Evolutionary conservation across 2,797 vertebrate genomes (phyloP).

Genomic region (Peromyscus nudipes): DNA sequence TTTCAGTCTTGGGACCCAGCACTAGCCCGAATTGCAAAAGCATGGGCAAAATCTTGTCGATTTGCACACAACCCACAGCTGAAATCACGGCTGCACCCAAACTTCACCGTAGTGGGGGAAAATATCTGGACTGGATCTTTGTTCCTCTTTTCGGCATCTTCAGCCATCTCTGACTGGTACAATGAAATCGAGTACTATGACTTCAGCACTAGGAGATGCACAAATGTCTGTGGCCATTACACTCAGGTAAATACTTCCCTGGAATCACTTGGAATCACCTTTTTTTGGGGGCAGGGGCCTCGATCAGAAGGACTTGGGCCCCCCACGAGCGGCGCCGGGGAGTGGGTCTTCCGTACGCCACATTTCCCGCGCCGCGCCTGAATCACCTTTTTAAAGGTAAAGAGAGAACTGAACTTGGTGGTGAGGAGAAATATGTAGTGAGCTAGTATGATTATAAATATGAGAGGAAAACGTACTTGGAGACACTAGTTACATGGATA

Average conservation of each 20-base stretch:
- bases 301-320: no score
- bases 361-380: no score
- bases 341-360: no score
- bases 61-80: constrained; percentile 90
- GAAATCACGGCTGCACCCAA: constrained; percentile 83
- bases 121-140: constrained; percentile 91
- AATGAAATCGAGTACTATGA: constrained; percentile 80
- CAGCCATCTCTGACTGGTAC: constrained; percentile 87
- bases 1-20: constrained; percentile 92
- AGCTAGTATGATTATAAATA: neutral
- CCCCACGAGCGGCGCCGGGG: no score
- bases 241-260: constrained; percentile 89
- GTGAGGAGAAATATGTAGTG: constrained; percentile 3
- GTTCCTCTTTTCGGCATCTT: constrained; percentile 59
- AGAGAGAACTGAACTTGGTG: neutral
- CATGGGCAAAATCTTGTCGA: constrained; percentile 89
- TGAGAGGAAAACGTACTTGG: neutral
- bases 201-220: constrained; percentile 78
- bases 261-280: neutral
- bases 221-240: constrained; percentile 89
- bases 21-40: constrained; percentile 89
- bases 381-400: neutral
- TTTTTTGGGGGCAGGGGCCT: no score
- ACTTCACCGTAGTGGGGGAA: constrained; percentile 89
- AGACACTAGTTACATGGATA: neutral